Conservation (phyloP, 1,140 invertebrate genomes). For the Drosophila orena region DNA sequence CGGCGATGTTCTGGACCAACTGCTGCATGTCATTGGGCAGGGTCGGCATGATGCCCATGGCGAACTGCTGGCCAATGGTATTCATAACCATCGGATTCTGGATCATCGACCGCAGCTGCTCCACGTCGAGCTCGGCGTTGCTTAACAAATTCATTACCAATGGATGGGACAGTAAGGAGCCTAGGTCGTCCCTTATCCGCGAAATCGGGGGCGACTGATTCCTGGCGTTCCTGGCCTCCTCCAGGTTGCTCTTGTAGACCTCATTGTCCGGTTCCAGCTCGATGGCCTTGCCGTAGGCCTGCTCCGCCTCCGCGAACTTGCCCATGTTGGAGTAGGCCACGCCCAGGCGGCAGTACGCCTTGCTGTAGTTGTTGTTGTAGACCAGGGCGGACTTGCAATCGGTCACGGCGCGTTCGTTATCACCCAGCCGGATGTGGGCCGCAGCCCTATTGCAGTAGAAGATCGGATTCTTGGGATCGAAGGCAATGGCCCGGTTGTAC, state of each 20-base stretch:
- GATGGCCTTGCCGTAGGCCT: slow-evolving; percentile 94
- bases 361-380: slow-evolving; percentile 95
- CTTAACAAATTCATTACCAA: slow-evolving; percentile 72
- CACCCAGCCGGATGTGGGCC: slow-evolving; percentile 93
- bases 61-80: slow-evolving; percentile 62
- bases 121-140: slow-evolving; percentile 73
- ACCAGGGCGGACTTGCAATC: slow-evolving; percentile 95
- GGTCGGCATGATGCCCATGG: slow-evolving; percentile 36
- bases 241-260: slow-evolving; percentile 95
- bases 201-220: slow-evolving; percentile 78
- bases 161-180: slow-evolving; percentile 72
- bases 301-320: slow-evolving; percentile 92
- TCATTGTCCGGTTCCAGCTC: slow-evolving; percentile 97
- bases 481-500: slow-evolving; percentile 93
- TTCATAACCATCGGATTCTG: slow-evolving; percentile 79
- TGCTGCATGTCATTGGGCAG: slow-evolving; percentile 76
- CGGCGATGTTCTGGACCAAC: slow-evolving; percentile 70
- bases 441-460: slow-evolving; percentile 98
- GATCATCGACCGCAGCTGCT: slow-evolving; percentile 70
- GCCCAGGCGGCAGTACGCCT: slow-evolving; percentile 97
- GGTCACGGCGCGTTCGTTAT: slow-evolving; percentile 92
- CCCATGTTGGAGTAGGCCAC: slow-evolving; percentile 94
- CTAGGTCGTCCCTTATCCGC: slow-evolving; percentile 65
- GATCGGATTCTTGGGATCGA: slow-evolving; percentile 95
- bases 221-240: slow-evolving; percentile 90